Conservation (phyloP, 2,888 invertebrate species). For the Gnatocerus cornutus region DNA sequence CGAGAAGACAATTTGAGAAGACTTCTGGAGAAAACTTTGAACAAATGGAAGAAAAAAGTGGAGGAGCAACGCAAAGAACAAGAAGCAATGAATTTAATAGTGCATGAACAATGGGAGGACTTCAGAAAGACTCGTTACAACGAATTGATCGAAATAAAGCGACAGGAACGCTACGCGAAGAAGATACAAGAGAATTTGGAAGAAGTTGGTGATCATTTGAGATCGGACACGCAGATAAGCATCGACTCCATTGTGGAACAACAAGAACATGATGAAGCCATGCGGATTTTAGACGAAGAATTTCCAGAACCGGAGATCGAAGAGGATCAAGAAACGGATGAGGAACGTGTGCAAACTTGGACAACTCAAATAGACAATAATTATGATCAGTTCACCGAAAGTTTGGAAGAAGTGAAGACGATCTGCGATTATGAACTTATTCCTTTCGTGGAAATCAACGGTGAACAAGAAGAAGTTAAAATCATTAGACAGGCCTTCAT, state of each 20-base stretch:
- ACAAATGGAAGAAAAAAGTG: constrained; percentile 68
- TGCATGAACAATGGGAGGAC: constrained; percentile 60
- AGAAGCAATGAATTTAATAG: constrained; percentile 52
- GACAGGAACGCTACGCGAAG: constrained; percentile 60
- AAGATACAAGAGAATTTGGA: constrained; percentile 46
- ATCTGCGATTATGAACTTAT: constrained; percentile 70
- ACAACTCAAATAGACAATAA: constrained; percentile 70
- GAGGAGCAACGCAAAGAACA: constrained; percentile 64
- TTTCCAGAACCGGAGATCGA: constrained; percentile 71
- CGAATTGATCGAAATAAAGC: constrained; percentile 62
- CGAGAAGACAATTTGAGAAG: constrained; percentile 56
- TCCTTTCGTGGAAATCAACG: constrained; percentile 70
- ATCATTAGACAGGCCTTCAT: constrained; percentile 62
- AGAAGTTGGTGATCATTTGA: no score
- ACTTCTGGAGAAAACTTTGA: constrained; percentile 55
- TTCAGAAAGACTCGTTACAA: constrained; percentile 57
- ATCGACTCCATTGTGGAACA: constrained; percentile 72
- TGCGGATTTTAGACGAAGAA: constrained; percentile 63
- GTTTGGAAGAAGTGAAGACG: constrained; percentile 69
- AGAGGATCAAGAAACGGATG: constrained; percentile 68
- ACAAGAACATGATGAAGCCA: constrained; percentile 71
- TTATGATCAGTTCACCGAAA: constrained; percentile 71
- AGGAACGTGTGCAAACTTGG: constrained; percentile 72
- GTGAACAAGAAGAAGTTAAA: constrained; percentile 61
- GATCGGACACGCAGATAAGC: constrained; percentile 61